Base-by-base conservation (phyloP, 2,888 invertebrate species). In the Drosophila crucigera region DNA sequence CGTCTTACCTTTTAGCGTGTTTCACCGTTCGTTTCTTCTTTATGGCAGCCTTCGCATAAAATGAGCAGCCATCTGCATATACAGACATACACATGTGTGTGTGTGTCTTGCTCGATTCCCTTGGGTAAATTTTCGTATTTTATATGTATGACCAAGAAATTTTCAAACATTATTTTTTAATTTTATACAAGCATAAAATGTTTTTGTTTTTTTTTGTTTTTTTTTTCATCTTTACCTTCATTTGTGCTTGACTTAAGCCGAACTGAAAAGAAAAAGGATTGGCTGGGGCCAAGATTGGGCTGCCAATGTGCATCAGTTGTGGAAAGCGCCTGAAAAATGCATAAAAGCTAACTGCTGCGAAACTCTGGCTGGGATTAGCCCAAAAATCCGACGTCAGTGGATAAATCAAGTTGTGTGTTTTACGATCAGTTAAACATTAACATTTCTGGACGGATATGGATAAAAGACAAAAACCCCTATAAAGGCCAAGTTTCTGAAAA, bases 1-100 rank as follows among this genome's bases (percentile, higher is more conserved):
- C 73, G 84, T 82, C 87, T 84, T 89, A 84, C 89, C 89, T 85
- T 86, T 85, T 89, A 89, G 84, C 84, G 89, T 88, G 86, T 77
- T 84, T 89, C 83, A 81, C 86, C 84, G 87, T 89, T 89, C 84
- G 84, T 68, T 86, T 86, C 82, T 78, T 81, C 82, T 84, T 83
- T 79, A 76, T 70, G 69, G 64, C 77, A 69, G 66, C 81, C 77
- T 80, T 77, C 84, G 80, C 86, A 86, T 89, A 70, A 84, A 89
- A 77, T 83, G 84, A 89, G 73, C 84, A 88, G 80, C 74, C 70
- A 60, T 55, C 41, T 60, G 7, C 16, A 22, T 5, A 19, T 4
- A 52, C 31, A 31, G 25, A 54, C 33, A 19, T 4, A 30, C 19
- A 19, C n/a, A 60, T 37, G 50, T 39, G 41, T 63, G 25, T 63